These are phyloP conservation scores for Trichopria drosophilae DNA, from an alignment of 2,888 invertebrate species.

Conservation along the genomic window DNA sequence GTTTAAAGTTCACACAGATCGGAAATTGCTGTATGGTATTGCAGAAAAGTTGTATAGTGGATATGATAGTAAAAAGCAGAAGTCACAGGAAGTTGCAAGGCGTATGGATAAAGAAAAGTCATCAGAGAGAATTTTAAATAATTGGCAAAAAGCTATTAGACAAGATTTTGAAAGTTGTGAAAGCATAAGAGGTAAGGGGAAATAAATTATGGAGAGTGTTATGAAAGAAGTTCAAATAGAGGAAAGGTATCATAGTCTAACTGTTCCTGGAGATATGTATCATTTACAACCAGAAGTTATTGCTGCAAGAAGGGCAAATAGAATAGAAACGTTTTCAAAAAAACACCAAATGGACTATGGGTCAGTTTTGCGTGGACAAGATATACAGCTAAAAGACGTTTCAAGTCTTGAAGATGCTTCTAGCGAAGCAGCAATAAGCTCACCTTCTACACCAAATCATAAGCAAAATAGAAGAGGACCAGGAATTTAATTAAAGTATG, in stretches of 20 bases:
- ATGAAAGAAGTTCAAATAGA: slow-evolving; percentile 4
- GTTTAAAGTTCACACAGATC: slow-evolving; percentile 19
- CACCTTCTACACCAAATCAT: slow-evolving; percentile 17
- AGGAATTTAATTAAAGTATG: slow-evolving; percentile 19
- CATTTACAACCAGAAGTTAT: too few species aligned
- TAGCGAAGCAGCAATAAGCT: slow-evolving; percentile 17
- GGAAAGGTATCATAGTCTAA: slow-evolving; percentile 6
- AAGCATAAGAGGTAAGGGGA: too few species aligned
- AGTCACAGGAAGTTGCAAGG: slow-evolving; percentile 14
- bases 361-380: slow-evolving; percentile 13
- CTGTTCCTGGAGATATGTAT: too few species aligned
- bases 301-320: slow-evolving; percentile 2
- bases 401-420: slow-evolving; percentile 18
- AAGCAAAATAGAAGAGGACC: slow-evolving; percentile 17
- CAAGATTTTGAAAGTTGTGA: too few species aligned
- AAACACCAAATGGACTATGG: slow-evolving; percentile 5
- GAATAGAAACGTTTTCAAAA: slow-evolving; percentile 3
- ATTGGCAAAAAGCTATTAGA: too few species aligned
- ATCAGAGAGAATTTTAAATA: too few species aligned
- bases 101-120: slow-evolving; percentile 5
- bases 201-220: slow-evolving; percentile 3
- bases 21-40: slow-evolving; percentile 21
- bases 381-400: slow-evolving; percentile 2
- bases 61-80: slow-evolving; percentile 16
- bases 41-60: slow-evolving; percentile 20